phyloP scores from a whole-genome alignment of 1,140 invertebrate genomes.

The Sycophaga agraensis region DNA sequence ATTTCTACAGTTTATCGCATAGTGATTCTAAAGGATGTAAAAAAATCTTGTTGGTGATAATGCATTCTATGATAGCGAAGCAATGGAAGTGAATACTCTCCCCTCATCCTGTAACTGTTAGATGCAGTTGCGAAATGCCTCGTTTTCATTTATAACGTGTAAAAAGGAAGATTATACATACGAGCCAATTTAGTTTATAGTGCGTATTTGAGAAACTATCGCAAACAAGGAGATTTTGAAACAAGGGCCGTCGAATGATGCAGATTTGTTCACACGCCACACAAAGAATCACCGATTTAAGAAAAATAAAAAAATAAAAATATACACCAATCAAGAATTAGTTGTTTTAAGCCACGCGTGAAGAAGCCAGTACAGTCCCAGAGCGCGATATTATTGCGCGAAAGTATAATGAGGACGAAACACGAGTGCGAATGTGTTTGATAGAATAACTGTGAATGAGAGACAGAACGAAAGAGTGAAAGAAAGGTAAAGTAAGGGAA shows the following conservation, averaged over 20 bases:
- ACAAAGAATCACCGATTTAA: slow-evolving; percentile 4
- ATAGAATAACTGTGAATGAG: background rate
- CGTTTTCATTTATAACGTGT: slow-evolving; percentile 29
- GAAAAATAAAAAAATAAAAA: slow-evolving; percentile 20
- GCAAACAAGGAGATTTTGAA: slow-evolving; percentile 2
- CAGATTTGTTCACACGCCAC: slow-evolving; percentile 21
- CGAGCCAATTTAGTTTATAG: slow-evolving; percentile 35
- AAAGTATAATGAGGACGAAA: no score
- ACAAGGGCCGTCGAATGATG: slow-evolving; percentile 9
- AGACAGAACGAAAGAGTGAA: slow-evolving; percentile 4
- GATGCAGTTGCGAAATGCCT: slow-evolving; percentile 1
- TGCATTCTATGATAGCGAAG: background rate
- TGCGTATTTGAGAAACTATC: slow-evolving; percentile 17
- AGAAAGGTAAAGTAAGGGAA: slow-evolving; percentile 32
- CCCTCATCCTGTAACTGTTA: slow-evolving; percentile 12
- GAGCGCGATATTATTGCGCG: slow-evolving; percentile 38
- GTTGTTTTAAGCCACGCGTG: slow-evolving; percentile 43
- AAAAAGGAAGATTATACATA: slow-evolving; percentile 33
- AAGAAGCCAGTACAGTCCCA: slow-evolving; percentile 47
- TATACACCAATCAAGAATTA: slow-evolving; percentile 43
- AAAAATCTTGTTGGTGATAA: background rate
- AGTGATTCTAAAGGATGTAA: background rate
- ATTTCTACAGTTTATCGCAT: background rate
- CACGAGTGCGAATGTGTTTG: slow-evolving; percentile 15
- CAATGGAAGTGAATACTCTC: slow-evolving; percentile 13